Evolutionary conservation across 2,797 vertebrate species (phyloP).

Genomic region (Labroides dimidiatus): DNA sequence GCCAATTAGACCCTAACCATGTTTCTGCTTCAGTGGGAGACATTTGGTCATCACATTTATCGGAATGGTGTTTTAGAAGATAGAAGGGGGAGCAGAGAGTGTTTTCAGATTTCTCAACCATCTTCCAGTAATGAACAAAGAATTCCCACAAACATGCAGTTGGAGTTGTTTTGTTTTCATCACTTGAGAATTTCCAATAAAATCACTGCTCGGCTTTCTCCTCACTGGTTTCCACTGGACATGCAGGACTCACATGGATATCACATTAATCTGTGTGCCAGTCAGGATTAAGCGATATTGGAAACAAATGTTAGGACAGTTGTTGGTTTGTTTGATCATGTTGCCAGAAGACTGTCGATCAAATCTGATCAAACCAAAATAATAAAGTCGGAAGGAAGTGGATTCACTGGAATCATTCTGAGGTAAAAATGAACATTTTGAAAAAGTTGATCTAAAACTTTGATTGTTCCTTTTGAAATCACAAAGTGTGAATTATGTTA

Average conservation of each 20-base stretch:
- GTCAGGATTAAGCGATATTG: slow-evolving; percentile 9
- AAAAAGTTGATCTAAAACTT: not conserved
- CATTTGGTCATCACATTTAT: slow-evolving; percentile 4
- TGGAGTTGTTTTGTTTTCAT: slow-evolving; percentile 1
- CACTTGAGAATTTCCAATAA: not conserved
- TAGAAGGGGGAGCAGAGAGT: not conserved
- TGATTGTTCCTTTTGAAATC: too few relatives aligned
- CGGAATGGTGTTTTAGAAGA: slow-evolving; percentile 2
- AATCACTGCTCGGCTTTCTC: not conserved
- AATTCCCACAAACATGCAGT: not conserved
- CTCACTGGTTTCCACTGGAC: not conserved
- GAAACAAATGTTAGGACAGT: slow-evolving; percentile 26
- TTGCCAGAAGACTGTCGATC: slow-evolving; percentile 1
- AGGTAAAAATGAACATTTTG: too few relatives aligned
- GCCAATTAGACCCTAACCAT: slow-evolving; percentile 4
- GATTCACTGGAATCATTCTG: not conserved
- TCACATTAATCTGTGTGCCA: not conserved
- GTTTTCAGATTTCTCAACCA: not conserved
- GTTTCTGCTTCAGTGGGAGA: not conserved
- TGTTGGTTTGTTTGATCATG: slow-evolving; percentile 27
- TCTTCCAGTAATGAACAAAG: not conserved
- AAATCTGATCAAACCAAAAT: slow-evolving; percentile 13
- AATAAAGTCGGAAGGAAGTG: not conserved
- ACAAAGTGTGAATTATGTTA: too few relatives aligned
- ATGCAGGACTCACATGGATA: not conserved